These are phyloP conservation scores for Diadumene lineata DNA, from an alignment of 92 coral and sea anemone species.

Conservation along the genomic window DNA sequence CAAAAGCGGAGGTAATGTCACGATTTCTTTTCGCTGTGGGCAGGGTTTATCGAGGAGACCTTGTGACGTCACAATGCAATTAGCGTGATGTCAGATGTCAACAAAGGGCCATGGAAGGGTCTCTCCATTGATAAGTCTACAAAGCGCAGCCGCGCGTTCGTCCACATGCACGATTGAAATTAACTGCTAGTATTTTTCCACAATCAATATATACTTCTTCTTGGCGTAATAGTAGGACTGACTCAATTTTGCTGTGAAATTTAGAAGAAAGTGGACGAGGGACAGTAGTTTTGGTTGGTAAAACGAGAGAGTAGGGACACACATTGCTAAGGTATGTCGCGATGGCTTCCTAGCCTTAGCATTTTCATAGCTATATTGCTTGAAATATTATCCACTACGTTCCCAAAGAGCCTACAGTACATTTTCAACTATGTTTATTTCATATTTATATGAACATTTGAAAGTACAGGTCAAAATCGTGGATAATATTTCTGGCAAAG, in stretches of 20 bases:
- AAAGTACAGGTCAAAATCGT: neutral
- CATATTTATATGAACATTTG: neutral
- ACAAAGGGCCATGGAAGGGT: slow-evolving; percentile 88
- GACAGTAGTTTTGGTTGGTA: neutral
- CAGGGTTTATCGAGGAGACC: slow-evolving; percentile 74
- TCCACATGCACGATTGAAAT: slow-evolving; percentile 35
- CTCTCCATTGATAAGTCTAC: slow-evolving; percentile 89
- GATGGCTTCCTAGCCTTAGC: neutral
- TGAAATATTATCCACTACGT: neutral
- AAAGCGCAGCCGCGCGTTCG: slow-evolving; percentile 85
- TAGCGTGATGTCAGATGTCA: slow-evolving; percentile 95
- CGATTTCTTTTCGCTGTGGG: slow-evolving; percentile 35
- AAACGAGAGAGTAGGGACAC: neutral
- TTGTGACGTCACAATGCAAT: slow-evolving; percentile 92
- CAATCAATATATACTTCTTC: slow-evolving; percentile 1
- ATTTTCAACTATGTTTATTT: slow-evolving; percentile 4
- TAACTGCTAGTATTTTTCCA: slow-evolving; percentile 26
- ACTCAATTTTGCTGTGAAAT: neutral
- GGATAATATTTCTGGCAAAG: neutral
- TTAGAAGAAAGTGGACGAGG: neutral
- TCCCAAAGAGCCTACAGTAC: neutral
- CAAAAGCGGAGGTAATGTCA: slow-evolving; percentile 5
- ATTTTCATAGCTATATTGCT: neutral
- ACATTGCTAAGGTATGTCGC: slow-evolving; percentile 3
- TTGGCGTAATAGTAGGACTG: neutral